Base-by-base conservation (phyloP, 2,888 invertebrate species). In the Acanthacorydalis orientalis region DNA sequence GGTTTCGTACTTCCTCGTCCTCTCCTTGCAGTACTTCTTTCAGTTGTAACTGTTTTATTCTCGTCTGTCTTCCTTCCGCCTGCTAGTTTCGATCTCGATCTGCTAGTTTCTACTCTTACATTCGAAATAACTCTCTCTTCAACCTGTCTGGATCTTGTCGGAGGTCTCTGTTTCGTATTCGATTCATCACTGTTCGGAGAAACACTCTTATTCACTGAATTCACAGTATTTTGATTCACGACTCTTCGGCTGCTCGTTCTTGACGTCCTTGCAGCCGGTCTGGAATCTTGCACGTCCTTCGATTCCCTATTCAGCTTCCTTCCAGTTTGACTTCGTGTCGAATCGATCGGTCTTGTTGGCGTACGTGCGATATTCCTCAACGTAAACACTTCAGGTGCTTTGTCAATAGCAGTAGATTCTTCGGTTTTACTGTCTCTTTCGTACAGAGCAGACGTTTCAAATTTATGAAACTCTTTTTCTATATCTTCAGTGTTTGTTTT, bases 301-400 rank as follows among this genome's bases (percentile, higher is more conserved):
- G 11, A 33, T 31, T 31, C 14, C 1, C 12, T 14, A 8, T 31
- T 34, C 4, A 43, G 11, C 33, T 43, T 43, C 15, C 31, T 15
- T 11, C 43, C 31, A 4, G 43, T n/a, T 12, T 32, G 7, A 31
- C 14, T 12, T 14, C 31, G 15, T 9, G 31, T 12, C 33, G 14
- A 32, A 31, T 43, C 32, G 31, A 43, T 3, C 10, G 43, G 32
- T 34, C 10, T 32, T 31, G 43, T 43, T 10, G 43, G 34, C 33
- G 12, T 34, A n/a, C 14, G n/a, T 33, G 11, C 54, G 4, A 62
- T 54, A 15, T 61, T 61, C 39, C 60, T 55, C 39, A 60, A 60
- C 7, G 63, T 63, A 8, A 62, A 60, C 0, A 63, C 62, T 51
- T 63, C 62, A 16, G 58, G 50, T 7, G 45, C 44, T 8, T 44